Evolutionary conservation across 2,113 vertebrate genomes (phyloP).

Genomic region (Podarcis cretensis): DNA sequence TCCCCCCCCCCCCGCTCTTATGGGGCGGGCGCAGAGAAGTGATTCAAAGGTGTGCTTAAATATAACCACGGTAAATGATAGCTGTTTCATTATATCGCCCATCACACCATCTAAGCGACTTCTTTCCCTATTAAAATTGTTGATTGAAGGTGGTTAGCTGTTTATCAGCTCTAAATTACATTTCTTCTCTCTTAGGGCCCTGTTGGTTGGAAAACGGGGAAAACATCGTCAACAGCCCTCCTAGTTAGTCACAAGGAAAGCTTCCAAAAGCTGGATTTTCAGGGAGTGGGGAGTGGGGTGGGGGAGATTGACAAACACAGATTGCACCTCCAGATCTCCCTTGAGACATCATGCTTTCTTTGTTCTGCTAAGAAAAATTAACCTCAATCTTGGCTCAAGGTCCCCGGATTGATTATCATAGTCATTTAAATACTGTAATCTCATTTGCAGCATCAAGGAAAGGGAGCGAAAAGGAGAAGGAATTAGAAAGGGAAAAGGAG

Average conservation of each 20-base stretch:
- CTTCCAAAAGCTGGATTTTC: conserved; percentile 73
- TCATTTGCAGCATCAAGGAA: conserved; percentile 96
- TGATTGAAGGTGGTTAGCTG: conserved; percentile 73
- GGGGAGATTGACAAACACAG: conserved; percentile 67
- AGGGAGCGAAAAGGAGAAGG: conserved; percentile 74
- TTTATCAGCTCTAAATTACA: conserved; percentile 72
- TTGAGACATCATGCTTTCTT: conserved; percentile 74
- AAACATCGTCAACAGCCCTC: conserved; percentile 55
- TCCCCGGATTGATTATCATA: conserved; percentile 96
- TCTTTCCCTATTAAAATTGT: conserved; percentile 73
- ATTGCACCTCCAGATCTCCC: conserved; percentile 74
- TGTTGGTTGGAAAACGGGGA: not conserved
- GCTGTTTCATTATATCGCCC: conserved; percentile 60
- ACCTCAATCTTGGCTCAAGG: conserved; percentile 82
- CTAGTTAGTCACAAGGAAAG: conserved; percentile 75
- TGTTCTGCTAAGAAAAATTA: conserved; percentile 90
- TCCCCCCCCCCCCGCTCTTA: not conserved
- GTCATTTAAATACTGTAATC: conserved; percentile 99
- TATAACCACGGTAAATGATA: conserved; percentile 70
- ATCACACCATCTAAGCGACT: conserved; percentile 37
- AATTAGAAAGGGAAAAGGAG: conserved; percentile 72
- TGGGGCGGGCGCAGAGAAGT: not conserved
- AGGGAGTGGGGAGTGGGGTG: not conserved
- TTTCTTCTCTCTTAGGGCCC: conserved; percentile 65
- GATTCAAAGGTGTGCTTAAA: conserved; percentile 60